phyloP scores from a whole-genome alignment of 2,113 vertebrate species.

The Pelobates fuscus region DNA sequence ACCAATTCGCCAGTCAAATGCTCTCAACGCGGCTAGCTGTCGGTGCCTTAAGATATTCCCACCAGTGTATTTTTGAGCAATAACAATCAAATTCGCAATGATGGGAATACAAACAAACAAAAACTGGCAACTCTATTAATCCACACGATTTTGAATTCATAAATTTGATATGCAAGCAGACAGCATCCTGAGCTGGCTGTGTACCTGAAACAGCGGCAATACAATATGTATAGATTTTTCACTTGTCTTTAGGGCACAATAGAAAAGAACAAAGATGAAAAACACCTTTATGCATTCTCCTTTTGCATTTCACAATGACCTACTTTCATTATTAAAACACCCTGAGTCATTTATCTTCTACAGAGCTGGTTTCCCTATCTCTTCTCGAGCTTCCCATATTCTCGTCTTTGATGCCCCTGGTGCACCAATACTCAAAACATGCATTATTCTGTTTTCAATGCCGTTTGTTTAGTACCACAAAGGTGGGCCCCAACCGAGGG shows the following conservation, averaged over 20 bases:
- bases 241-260: neutral
- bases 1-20: no score
- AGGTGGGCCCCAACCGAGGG: neutral
- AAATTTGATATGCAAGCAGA: no score
- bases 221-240: no score
- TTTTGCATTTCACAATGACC: constrained; percentile 3
- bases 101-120: no score
- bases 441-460: constrained; percentile 12
- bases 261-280: neutral
- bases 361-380: neutral
- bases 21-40: no score
- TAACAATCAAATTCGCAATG: no score
- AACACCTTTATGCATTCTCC: constrained; percentile 11
- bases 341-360: constrained; percentile 4
- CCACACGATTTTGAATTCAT: no score
- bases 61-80: no score
- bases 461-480: neutral
- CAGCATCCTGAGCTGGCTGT: no score
- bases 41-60: no score
- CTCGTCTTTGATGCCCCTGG: neutral
- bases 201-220: no score
- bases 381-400: constrained; percentile 1
- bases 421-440: constrained; percentile 12
- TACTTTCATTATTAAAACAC: constrained; percentile 10
- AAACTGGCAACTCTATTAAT: no score